Evolutionary conservation across 1,140 invertebrate genomes (phyloP).

Genomic region (Oreohelix idahoensis): DNA sequence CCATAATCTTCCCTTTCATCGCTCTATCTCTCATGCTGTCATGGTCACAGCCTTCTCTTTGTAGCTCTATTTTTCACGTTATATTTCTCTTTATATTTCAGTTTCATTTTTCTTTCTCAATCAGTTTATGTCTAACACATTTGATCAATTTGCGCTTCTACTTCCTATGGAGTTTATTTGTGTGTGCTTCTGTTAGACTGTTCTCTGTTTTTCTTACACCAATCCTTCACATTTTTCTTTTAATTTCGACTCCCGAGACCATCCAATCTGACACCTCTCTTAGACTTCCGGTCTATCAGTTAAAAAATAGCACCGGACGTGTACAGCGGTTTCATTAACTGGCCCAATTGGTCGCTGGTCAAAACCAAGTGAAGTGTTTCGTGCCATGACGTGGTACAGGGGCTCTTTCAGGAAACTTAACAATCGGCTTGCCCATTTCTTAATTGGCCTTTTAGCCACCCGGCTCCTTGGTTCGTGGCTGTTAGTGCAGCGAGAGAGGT

Average conservation of each 20-base stretch:
- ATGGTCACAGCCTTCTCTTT: too few species aligned
- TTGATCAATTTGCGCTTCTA: too few species aligned
- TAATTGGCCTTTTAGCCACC: constrained; percentile 35
- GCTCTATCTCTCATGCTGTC: too few species aligned
- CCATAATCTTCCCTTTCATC: too few species aligned
- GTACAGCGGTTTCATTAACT: constrained; percentile 16
- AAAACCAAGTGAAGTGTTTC: constrained; percentile 9
- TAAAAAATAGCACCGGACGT: not conserved
- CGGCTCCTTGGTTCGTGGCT: constrained; percentile 9
- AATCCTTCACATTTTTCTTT: not conserved
- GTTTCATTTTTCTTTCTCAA: too few species aligned
- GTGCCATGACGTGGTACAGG: not conserved
- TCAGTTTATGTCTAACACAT: too few species aligned
- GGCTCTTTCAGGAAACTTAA: constrained; percentile 27
- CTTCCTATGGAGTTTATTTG: too few species aligned
- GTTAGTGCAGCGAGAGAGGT: not conserved
- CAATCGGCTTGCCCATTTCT: constrained; percentile 29
- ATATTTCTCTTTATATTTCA: too few species aligned
- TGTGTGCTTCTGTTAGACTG: too few species aligned
- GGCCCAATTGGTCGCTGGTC: not conserved
- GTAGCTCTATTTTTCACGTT: too few species aligned
- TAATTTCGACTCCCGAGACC: not conserved
- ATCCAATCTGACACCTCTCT: not conserved
- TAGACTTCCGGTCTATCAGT: constrained; percentile 10
- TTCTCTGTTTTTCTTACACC: too few species aligned